phyloP scores from a whole-genome alignment of 1,140 invertebrate genomes.

The Zophobas atratus region DNA sequence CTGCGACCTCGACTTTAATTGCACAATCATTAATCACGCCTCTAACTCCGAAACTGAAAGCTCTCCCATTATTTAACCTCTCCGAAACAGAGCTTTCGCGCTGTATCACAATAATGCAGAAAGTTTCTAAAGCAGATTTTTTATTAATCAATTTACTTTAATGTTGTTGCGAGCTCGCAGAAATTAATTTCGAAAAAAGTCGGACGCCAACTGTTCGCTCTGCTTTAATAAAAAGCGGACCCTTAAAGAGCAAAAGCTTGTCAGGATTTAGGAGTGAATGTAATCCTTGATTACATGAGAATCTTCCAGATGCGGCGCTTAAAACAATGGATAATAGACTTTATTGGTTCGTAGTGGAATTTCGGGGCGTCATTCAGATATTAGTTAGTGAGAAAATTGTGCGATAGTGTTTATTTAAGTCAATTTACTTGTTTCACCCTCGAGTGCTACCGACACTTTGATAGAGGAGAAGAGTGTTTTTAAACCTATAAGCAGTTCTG shows the following conservation, averaged over 20 bases:
- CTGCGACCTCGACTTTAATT: not conserved
- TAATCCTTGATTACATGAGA: conserved; percentile 64
- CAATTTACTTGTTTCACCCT: conserved; percentile 47
- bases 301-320: conserved; percentile 50
- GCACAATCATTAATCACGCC: not conserved
- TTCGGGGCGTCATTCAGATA: not conserved
- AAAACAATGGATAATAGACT: conserved; percentile 17
- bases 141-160: conserved; percentile 15
- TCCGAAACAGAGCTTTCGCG: not conserved
- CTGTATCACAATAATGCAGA: not conserved
- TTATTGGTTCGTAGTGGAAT: conserved; percentile 12
- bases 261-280: conserved; percentile 49
- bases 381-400: not conserved
- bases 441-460: conserved; percentile 37
- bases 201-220: conserved; percentile 6
- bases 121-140: not conserved
- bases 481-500: conserved; percentile 54
- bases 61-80: not conserved
- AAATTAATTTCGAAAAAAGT: conserved; percentile 21
- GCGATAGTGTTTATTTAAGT: conserved; percentile 39
- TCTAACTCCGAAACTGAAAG: not conserved
- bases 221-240: conserved; percentile 29
- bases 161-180: not conserved
- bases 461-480: conserved; percentile 47
- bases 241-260: conserved; percentile 61